Base-by-base conservation (phyloP, 2,113 vertebrate species). In the Lamprotornis superbus region DNA sequence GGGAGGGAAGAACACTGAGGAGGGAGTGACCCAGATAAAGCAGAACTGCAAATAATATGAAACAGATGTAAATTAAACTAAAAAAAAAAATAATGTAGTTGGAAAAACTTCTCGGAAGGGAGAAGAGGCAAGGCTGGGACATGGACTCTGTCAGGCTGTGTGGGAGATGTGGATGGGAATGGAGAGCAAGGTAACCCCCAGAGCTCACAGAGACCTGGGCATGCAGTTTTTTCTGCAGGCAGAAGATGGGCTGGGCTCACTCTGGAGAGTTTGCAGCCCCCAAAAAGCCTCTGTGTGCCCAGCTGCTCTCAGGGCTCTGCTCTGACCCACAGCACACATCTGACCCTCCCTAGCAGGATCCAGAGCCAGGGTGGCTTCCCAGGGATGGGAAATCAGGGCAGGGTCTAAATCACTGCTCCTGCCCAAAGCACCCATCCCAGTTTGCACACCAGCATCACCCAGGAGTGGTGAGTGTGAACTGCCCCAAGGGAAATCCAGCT, bases 21-120 rank as follows among this genome's bases (percentile, higher is more conserved):
- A 69, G 57, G 79, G 94, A 93, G 78, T 7, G 63, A 68, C 53
- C 61, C 85, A 94, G 75, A 94, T 71, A 88, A 76, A 90, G 78
- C 67, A 88, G 87, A 80, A 73, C 82, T 83, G 71, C 70, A 76
- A 76, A 88, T 95, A 96, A 96, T 85, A 46, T 2, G 35, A 93
- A 95, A 6, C 92, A 95, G 94, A 93, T 95, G 90, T 44, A 90
- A 92, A 80, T 33, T 12, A 37, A 85, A 69, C 24, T 19, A 10
- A 10, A 20, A 31, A 52, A 37, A 77, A 73, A 37, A 47, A 57
- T 9, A 17, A 50, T 5, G 14, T 0, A 61, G 65, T 23, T 37
- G 33, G 71, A 90, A 35, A 75, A 67, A 35, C 37, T 46, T 42
- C 47, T 82, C 15, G 0, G 14, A 24, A 71, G 60, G 50, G 81